phyloP scores from a whole-genome alignment of 2,113 vertebrate species.

The Protobothrops flavoviridis region DNA sequence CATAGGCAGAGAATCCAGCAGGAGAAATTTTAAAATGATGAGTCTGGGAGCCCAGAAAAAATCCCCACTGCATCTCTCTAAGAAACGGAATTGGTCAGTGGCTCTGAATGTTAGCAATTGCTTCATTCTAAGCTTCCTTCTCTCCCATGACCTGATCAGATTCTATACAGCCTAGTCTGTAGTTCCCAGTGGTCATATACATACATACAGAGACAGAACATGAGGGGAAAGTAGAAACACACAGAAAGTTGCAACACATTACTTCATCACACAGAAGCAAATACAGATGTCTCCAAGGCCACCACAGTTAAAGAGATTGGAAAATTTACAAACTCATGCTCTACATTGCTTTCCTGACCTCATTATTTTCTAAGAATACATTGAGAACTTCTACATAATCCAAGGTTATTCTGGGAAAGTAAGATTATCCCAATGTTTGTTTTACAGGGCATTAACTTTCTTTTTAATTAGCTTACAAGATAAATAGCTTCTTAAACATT shows the following conservation, averaged over 20 bases:
- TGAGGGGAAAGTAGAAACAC: background rate
- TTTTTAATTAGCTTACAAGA: background rate
- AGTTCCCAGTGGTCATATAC: background rate
- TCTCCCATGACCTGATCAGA: background rate
- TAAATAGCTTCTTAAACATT: background rate
- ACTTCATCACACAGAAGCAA: background rate
- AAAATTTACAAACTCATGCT: background rate
- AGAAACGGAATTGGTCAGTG: background rate
- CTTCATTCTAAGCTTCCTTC: background rate
- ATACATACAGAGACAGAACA: background rate
- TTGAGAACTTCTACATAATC: background rate
- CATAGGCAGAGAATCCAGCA: background rate
- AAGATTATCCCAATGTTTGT: background rate
- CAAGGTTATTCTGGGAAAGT: background rate
- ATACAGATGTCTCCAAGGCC: no score
- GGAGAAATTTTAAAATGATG: background rate
- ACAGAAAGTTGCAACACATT: background rate
- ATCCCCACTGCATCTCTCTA: background rate
- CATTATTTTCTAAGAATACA: background rate
- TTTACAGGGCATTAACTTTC: background rate
- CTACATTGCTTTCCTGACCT: background rate
- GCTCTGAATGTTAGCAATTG: background rate
- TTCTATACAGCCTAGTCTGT: background rate
- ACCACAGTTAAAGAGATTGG: background rate
- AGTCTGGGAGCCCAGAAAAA: background rate